Percentiles rank a stretch among this genome's conserved stretches.
Evolutionary conservation across 2,113 vertebrate genomes (phyloP).

Genomic region (Pangasianodon hypophthalmus): DNA sequence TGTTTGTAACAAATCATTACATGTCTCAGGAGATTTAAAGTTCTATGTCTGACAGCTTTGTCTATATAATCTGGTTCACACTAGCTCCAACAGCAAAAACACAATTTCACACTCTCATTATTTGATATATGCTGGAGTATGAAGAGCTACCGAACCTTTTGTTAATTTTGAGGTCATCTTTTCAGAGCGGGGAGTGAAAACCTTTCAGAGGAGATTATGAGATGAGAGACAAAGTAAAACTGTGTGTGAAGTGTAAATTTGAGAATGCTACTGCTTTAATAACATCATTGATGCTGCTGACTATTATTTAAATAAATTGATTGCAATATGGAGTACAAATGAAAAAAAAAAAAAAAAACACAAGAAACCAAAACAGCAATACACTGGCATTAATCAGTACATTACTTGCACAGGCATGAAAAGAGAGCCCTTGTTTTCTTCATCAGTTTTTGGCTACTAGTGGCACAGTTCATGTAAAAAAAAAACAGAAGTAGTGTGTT

Average conservation of each 20-base stretch:
- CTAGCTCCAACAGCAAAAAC: background rate
- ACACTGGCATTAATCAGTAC: background rate
- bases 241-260: background rate
- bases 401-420: background rate
- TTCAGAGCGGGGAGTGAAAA: background rate
- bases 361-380: background rate
- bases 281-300: background rate
- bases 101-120: background rate
- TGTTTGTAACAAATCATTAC: background rate
- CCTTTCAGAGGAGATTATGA: background rate
- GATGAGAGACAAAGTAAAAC: background rate
- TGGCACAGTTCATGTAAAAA: too few relatives aligned
- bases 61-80: background rate
- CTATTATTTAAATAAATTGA: background rate
- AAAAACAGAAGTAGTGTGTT: too few relatives aligned
- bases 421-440: background rate
- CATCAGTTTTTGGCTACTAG: background rate
- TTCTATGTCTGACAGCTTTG: background rate
- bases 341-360: background rate
- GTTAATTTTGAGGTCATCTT: background rate
- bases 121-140: background rate
- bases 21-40: background rate
- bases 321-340: background rate
- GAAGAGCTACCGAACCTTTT: background rate
- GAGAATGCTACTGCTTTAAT: background rate